Percentiles rank a stretch among this genome's conserved stretches.
These are phyloP conservation scores for Stenchaetothrips biformis DNA, from an alignment of 2,888 invertebrate species.

Conservation along the genomic window DNA sequence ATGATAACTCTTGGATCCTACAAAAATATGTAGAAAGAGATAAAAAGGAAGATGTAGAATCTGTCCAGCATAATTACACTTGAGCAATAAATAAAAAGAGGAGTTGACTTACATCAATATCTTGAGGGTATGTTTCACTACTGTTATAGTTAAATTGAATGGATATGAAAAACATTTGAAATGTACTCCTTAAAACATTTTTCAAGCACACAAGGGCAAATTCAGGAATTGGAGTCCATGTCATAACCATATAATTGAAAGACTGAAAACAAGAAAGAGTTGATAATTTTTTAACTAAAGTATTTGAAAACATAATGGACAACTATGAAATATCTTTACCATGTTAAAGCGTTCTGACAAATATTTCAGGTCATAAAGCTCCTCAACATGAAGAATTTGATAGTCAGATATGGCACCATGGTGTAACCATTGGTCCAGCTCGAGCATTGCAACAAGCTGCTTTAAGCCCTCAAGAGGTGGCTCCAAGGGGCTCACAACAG, in stretches of 20 bases:
- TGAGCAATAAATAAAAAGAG: neutral
- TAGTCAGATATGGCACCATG: neutral
- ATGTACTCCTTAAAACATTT: slow-evolving; percentile 3
- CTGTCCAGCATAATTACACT: neutral
- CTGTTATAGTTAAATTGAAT: slow-evolving; percentile 2
- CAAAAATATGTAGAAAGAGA: neutral
- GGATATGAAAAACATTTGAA: slow-evolving; percentile 13
- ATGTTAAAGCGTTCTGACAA: neutral
- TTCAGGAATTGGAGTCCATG: neutral
- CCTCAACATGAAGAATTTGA: slow-evolving; percentile 7
- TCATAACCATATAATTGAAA: slow-evolving; percentile 1
- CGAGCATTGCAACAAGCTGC: neutral
- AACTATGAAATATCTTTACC: neutral
- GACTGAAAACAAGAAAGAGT: neutral
- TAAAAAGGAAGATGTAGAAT: neutral
- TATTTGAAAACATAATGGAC: neutral
- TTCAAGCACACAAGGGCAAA: neutral
- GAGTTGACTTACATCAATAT: neutral
- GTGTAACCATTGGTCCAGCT: neutral
- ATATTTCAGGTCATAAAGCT: neutral
- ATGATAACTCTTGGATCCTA: neutral
- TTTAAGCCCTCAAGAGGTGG: slow-evolving; percentile 1
- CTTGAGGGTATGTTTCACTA: neutral
- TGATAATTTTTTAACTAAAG: neutral
- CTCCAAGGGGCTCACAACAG: neutral